phyloP scores from a whole-genome alignment of 2,888 invertebrate genomes.

The Philonicus albiceps region DNA sequence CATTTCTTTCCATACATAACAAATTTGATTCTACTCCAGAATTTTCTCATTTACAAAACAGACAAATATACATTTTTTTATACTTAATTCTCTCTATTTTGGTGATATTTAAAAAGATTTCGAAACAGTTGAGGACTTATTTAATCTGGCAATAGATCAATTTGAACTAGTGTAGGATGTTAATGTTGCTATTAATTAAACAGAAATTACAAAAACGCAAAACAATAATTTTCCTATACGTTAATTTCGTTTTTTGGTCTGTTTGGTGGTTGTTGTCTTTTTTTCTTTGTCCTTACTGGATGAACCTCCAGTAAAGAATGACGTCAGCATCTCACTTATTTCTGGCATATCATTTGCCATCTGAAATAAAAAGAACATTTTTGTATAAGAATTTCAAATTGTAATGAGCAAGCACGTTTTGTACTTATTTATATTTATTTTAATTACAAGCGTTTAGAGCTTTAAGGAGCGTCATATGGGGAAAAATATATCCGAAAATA shows the following conservation, averaged over 20 bases:
- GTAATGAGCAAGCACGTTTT: background rate
- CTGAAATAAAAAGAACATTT: constrained; percentile 65
- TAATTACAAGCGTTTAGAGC: too few relatives aligned
- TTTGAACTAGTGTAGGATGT: constrained; percentile 29
- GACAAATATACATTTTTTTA: constrained; percentile 10
- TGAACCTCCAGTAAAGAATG: constrained; percentile 77
- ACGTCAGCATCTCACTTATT: constrained; percentile 93
- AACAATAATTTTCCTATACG: constrained; percentile 25
- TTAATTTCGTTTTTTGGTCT: constrained; percentile 61
- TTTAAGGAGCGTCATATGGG: too few relatives aligned
- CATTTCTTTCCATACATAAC: background rate
- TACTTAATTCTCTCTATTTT: background rate
- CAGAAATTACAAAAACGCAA: constrained; percentile 5
- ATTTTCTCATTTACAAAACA: constrained; percentile 22
- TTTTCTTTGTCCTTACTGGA: constrained; percentile 59
- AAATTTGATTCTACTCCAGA: constrained; percentile 20
- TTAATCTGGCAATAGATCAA: constrained; percentile 18
- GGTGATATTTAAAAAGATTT: constrained; percentile 15
- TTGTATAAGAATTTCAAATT: background rate
- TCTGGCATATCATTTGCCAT: constrained; percentile 90
- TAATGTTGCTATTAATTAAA: constrained; percentile 16
- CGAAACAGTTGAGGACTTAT: background rate
- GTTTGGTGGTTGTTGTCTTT: constrained; percentile 54
- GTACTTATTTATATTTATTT: too few relatives aligned
- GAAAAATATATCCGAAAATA: too few relatives aligned